Base-by-base conservation (phyloP, 2,888 invertebrate genomes). In the Mythimna lalbum region DNA sequence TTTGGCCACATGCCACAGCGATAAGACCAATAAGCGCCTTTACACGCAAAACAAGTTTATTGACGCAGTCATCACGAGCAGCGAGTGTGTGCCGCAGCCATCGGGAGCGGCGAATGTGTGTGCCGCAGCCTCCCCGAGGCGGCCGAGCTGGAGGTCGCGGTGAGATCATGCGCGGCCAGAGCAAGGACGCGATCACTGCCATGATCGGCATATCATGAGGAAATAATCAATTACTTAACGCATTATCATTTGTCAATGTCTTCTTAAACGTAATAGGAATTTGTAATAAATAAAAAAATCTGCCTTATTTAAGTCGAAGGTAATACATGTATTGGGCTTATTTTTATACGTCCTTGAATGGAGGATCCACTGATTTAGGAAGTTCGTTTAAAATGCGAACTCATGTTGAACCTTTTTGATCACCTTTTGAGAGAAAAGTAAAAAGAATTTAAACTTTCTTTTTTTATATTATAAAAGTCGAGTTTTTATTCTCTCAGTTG, bases 271-370 rank as follows among this genome's bases (percentile, higher is more conserved):
- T 49, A 19, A n/a, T 39, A 17, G 17, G 10, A 21, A 17, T 17
- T 31, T 17, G 17, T 43, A 36, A 53, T 47, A 10, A n/a, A 36
- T 55, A 53, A 27, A n/a, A 60, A 61, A 61, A 14, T 49, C 52
- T 6, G 17, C 53, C 33, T 80, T 57, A 43, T 65, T n/a, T 63
- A 69, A 66, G 65, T 78, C 81, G 69, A 76, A 78, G 81, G 81
- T 60, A n/a, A 36, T 9, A 33, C 33, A 43, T 39, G 19, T 59
- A 73, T 47, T 39, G 36, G n/a, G 49, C 4, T 52, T 36, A 59
- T 31, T 3, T 36, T 57, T n/a, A 53, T 12, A 21, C 33, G 7
- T 47, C 39, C 36, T 33, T 43, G 21, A n/a, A 60, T 12, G 4
- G 23, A 12, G 2, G 33, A 14, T 9, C n/a, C 10, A 36, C 17